Evolutionary conservation across 2,797 vertebrate species (phyloP), one percentile per base, ranked within the genome.

Genomic region (Syncerus caffer): DNA sequence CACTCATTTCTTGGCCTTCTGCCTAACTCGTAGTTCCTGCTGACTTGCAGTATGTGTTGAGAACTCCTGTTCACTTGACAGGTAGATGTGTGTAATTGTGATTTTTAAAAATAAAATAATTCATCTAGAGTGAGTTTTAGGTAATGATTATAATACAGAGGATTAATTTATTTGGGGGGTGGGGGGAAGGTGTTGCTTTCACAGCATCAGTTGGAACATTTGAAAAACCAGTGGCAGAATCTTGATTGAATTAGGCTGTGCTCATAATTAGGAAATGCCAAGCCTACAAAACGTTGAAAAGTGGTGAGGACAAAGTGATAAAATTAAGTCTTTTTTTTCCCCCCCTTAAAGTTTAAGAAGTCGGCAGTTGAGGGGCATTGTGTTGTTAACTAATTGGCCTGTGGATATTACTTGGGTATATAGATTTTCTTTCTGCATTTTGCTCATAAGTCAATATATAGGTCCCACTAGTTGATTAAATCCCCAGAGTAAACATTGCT

Each of bases 181-280:
- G 1, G 34, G 23, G 2, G 51, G 71, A 82, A 91, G 88, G 58
- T 93, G 55, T 97, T 83, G 80, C 86, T 96, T 95, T 97, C 82
- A 79, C 27, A 38, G 89, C 60, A 89, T 83, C 60, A 21, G 85
- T 92, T 67, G 31, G 90, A 96, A 92, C 86, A 90, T 83, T 91
- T 93, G 82, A 95, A 97, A 87, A 98, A 93, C 60, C 76, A 62
- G 64, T 85, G 50, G 89, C 21, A 31, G 87, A 96, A 84, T 96
- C 96, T 87, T 97, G 95, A 97, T 96, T 96, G 93, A 97, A 97
- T 97, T 93, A 97, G 76, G 23, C 82, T 96, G 42, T 93, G 51
- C 71, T 97, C 34, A 45, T 97, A 96, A 97, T 97, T 96, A 93
- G 89, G 83, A 95, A 96, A 82, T 92, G 79, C 82, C 17, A 58